Conservation (phyloP, 2,113 vertebrate genomes). For the Cololabis saira region DNA sequence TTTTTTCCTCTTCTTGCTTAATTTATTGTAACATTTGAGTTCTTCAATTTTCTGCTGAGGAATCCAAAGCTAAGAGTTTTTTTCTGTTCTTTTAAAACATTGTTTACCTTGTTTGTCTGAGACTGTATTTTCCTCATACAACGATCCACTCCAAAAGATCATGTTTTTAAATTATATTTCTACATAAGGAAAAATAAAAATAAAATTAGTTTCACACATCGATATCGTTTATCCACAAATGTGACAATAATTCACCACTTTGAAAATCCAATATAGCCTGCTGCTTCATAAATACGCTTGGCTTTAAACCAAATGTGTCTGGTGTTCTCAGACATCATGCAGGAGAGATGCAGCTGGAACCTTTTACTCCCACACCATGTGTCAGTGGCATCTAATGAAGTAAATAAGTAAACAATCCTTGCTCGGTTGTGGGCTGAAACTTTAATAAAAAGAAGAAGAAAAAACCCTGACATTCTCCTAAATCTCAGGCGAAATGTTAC, state of each 20-base stretch:
- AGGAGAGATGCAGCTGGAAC: conserved; percentile 32
- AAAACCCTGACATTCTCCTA: conserved; percentile 33
- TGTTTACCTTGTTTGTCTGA: too few species aligned
- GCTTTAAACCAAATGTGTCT: conserved; percentile 7
- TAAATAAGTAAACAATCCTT: conserved; percentile 4
- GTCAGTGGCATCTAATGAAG: conserved; percentile 11
- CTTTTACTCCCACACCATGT: conserved; percentile 32
- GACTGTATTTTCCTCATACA: too few species aligned
- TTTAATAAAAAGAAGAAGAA: conserved; percentile 20
- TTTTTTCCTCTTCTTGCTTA: background rate
- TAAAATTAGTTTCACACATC: too few species aligned
- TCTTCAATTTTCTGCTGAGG: background rate
- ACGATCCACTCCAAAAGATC: too few species aligned
- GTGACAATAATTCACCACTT: background rate
- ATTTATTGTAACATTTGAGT: conserved; percentile 1
- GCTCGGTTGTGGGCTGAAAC: conserved; percentile 31
- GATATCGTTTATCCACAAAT: too few species aligned
- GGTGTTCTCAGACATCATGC: conserved; percentile 12
- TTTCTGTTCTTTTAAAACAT: background rate
- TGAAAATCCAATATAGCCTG: conserved; percentile 4
- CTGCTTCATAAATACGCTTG: conserved; percentile 1
- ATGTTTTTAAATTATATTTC: too few species aligned
- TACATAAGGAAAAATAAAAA: too few species aligned
- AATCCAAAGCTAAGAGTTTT: background rate
- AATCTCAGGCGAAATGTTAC: conserved; percentile 50